Conservation (phyloP, 1,140 invertebrate genomes). For the Plectus sambesii region DNA sequence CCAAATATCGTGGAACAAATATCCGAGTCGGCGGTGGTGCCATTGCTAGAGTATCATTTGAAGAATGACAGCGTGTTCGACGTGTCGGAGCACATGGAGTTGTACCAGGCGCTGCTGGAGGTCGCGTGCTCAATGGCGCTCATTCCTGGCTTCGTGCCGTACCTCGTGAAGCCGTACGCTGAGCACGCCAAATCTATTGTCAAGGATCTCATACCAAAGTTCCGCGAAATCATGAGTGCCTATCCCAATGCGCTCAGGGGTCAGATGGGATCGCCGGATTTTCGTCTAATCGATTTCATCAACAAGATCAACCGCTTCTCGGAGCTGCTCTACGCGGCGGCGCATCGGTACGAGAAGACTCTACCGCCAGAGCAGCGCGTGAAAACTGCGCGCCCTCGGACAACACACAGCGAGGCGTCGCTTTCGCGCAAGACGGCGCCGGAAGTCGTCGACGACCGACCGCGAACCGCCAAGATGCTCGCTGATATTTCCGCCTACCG, state of each 20-base stretch:
- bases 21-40: slow-evolving; percentile 17
- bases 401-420: slow-evolving; percentile 3
- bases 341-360: slow-evolving; percentile 29
- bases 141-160: slow-evolving; percentile 30
- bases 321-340: slow-evolving; percentile 30
- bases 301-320: slow-evolving; percentile 29
- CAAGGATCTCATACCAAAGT: slow-evolving; percentile 39
- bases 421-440: slow-evolving; percentile 2
- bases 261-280: slow-evolving; percentile 34
- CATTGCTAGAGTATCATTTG: slow-evolving; percentile 37
- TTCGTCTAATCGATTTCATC: slow-evolving; percentile 39
- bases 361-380: slow-evolving; percentile 34
- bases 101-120: slow-evolving; percentile 43
- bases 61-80: slow-evolving; percentile 42
- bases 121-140: slow-evolving; percentile 28
- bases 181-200: slow-evolving; percentile 35
- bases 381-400: slow-evolving; percentile 24
- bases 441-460: slow-evolving; percentile 7
- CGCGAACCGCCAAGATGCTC: slow-evolving; percentile 10
- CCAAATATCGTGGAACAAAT: slow-evolving; percentile 9
- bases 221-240: slow-evolving; percentile 32
- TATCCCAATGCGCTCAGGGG: slow-evolving; percentile 30
- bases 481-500: no score
- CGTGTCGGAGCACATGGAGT: slow-evolving; percentile 38
- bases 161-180: slow-evolving; percentile 30